Base-by-base conservation (phyloP, 2,113 vertebrate species). In the Menura novaehollandiae region DNA sequence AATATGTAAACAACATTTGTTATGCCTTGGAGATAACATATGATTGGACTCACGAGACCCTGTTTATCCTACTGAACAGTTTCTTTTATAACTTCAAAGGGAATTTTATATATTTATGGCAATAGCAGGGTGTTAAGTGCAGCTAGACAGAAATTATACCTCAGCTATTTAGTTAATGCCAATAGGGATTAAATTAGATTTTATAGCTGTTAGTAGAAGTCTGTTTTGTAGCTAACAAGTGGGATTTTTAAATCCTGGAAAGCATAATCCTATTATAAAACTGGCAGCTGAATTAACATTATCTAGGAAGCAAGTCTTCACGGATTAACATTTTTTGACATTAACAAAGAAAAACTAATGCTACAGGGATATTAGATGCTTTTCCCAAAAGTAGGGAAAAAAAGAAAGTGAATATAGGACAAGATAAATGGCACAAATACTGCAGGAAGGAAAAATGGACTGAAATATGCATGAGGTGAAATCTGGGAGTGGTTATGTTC, bases 251-350 rank as follows among this genome's bases (percentile, higher is more conserved):
- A 98, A 98, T 98, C 97, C 98, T 98, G 97, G 98, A 97, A 98
- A 98, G 97, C 94, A 94, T 98, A 98, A 98, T 98, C 98, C 98
- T 98, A 98, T 98, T 98, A 98, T 97, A 96, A 98, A 97, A 97
- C 97, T 97, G 97, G 95, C 97, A 97, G 97, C 96, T 97, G 97
- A 98, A 97, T 98, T 98, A 98, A 97, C 97, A 96, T 98, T 97
- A 97, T 96, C 95, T 94, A 92, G 95, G 93, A 97, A 97, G 94
- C 96, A 95, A 97, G 96, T 97, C 96, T 97, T 98, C 96, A 94
- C 85, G 96, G 98, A 98, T 98, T 98, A 98, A 97, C 95, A 95
- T 95, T 97, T 97, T 93, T 97, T 95, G 92, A 98, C 94, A 96
- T 95, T 97, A 97, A 97, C 97, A 98, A 98, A 98, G 97, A 97